Percentiles rank a stretch among this genome's conserved stretches.
These are phyloP conservation scores for Nomada fucata DNA, from an alignment of 2,888 invertebrate species.

Conservation along the genomic window DNA sequence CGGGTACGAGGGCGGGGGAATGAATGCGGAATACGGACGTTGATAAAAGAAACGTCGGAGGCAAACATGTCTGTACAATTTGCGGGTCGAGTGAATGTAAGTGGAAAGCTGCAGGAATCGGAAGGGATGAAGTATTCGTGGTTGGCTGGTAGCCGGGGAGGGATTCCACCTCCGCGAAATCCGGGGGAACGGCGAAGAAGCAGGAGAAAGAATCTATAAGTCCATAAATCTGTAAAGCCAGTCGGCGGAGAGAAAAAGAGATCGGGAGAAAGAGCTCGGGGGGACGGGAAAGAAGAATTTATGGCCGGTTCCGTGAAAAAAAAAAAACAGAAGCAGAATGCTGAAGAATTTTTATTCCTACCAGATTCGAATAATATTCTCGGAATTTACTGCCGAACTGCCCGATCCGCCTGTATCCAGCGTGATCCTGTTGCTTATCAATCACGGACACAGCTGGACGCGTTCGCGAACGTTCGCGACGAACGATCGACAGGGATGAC, in stretches of 20 bases:
- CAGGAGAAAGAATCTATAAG: slow-evolving; percentile 81
- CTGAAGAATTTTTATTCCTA: slow-evolving; percentile 70
- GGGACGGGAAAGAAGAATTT: slow-evolving; percentile 75
- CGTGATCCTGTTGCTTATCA: too few relatives aligned
- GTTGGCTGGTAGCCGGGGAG: slow-evolving; percentile 47
- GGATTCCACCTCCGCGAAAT: slow-evolving; percentile 57
- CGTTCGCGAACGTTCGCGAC: too few relatives aligned
- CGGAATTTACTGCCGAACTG: slow-evolving; percentile 1
- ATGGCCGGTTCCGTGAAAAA: slow-evolving; percentile 66
- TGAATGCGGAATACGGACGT: background rate
- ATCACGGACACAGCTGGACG: too few relatives aligned
- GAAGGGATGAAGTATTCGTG: slow-evolving; percentile 30
- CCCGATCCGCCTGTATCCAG: slow-evolving; percentile 17
- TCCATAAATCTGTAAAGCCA: slow-evolving; percentile 79
- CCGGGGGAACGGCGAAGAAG: slow-evolving; percentile 47
- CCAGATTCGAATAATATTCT: slow-evolving; percentile 52
- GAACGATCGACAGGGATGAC: background rate
- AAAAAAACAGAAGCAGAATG: slow-evolving; percentile 70
- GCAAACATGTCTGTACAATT: slow-evolving; percentile 43
- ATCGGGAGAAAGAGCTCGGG: slow-evolving; percentile 36
- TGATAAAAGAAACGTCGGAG: slow-evolving; percentile 7
- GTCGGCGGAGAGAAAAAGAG: slow-evolving; percentile 45
- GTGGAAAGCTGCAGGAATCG: slow-evolving; percentile 11
- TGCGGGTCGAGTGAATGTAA: slow-evolving; percentile 9
- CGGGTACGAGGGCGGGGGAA: too few relatives aligned